phyloP scores from a whole-genome alignment of 2,888 invertebrate genomes.

The Steinernema carpocapsae region DNA sequence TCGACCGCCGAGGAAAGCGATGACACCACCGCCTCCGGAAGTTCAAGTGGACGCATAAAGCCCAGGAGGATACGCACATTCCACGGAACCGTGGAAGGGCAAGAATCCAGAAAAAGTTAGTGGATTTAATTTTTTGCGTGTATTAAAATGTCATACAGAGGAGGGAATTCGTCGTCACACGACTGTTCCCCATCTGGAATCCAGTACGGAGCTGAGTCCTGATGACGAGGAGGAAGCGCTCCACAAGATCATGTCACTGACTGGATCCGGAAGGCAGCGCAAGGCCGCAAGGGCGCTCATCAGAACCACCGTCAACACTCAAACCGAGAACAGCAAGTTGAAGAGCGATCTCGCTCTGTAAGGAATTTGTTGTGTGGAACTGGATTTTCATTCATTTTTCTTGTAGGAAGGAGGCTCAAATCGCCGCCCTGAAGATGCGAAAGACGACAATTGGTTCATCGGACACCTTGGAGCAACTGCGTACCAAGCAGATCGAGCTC shows the following conservation, averaged over 20 bases:
- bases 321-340: conserved; percentile 46
- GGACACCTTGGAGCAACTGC: conserved; percentile 48
- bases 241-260: conserved; percentile 41
- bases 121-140: neutral
- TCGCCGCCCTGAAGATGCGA: conserved; percentile 43
- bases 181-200: conserved; percentile 48
- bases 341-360: conserved; percentile 39
- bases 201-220: conserved; percentile 3
- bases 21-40: conserved; percentile 36
- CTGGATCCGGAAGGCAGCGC: conserved; percentile 28
- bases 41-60: conserved; percentile 37
- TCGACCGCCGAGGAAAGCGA: conserved; percentile 38
- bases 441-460: conserved; percentile 44
- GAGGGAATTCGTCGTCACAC: conserved; percentile 50
- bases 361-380: neutral
- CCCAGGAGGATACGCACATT: conserved; percentile 47
- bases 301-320: conserved; percentile 45
- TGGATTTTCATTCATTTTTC: too few species aligned
- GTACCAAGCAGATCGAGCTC: conserved; percentile 49
- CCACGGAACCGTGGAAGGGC: conserved; percentile 41
- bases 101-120: conserved; percentile 38
- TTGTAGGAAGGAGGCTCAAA: conserved; percentile 48
- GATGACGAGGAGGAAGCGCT: conserved; percentile 40
- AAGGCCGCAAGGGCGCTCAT: conserved; percentile 49
- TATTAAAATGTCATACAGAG: conserved; percentile 15